Conservation (phyloP, 2,888 invertebrate genomes). For the Adelphocoris suturalis region DNA sequence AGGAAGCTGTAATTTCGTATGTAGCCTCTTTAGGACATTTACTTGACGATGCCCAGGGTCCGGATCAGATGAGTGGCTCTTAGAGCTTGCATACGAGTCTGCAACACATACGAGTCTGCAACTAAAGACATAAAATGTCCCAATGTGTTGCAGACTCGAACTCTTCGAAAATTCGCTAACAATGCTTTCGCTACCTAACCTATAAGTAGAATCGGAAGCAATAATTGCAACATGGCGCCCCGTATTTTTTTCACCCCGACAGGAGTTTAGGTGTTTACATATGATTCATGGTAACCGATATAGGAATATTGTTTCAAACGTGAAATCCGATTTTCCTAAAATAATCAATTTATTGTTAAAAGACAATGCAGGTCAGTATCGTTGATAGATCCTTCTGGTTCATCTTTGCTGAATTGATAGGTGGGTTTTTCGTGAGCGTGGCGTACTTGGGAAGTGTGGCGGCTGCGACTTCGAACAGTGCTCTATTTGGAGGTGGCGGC, state of each 20-base stretch:
- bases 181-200: too few species aligned
- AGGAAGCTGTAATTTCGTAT: too few species aligned
- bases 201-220: too few species aligned
- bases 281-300: neutral
- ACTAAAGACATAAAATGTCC: too few species aligned
- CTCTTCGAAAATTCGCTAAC: too few species aligned
- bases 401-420: conserved; percentile 15
- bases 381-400: conserved; percentile 49
- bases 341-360: neutral
- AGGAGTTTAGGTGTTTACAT: neutral
- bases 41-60: too few species aligned
- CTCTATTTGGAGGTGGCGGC: neutral
- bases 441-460: neutral
- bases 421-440: conserved; percentile 29
- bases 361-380: conserved; percentile 14
- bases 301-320: neutral
- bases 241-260: neutral
- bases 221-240: too few species aligned
- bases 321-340: neutral
- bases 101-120: too few species aligned
- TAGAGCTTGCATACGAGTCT: too few species aligned
- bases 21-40: too few species aligned
- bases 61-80: too few species aligned
- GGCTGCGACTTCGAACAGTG: neutral
- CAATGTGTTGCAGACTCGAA: too few species aligned